A percentile compares a stretch with the other conserved stretches of the same genome.
Conservation (phyloP, 2,113 vertebrate genomes). For the Apus apus region DNA sequence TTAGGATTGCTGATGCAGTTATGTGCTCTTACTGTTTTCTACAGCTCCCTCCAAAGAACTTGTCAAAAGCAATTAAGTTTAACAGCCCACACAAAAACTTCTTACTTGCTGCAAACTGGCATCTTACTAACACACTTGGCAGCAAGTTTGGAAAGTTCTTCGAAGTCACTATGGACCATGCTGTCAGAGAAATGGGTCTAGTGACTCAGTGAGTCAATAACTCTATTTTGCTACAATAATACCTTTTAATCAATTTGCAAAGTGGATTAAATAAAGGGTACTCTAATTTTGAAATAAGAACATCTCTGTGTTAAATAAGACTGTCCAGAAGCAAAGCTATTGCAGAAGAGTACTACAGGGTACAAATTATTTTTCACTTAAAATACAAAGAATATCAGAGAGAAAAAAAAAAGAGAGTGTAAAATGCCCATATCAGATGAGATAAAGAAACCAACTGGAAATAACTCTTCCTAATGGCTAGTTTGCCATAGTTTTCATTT, state of each 20-base stretch:
- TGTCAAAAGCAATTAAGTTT: neutral
- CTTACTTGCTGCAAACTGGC: neutral
- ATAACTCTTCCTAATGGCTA: conserved; percentile 6
- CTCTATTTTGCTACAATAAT: neutral
- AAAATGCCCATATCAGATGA: neutral
- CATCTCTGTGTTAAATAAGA: neutral
- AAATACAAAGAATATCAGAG: conserved; percentile 26
- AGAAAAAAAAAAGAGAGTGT: neutral
- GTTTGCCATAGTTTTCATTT: neutral
- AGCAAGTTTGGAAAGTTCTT: neutral
- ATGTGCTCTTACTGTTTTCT: neutral
- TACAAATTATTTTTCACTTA: conserved; percentile 41
- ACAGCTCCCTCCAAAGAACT: neutral
- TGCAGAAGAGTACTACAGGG: neutral
- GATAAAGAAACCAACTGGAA: conserved; percentile 43
- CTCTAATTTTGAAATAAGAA: neutral
- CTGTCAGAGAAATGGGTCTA: neutral
- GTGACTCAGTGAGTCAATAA: neutral
- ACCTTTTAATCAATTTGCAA: neutral
- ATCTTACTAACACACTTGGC: neutral
- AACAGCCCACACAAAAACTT: neutral
- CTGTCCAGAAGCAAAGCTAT: neutral
- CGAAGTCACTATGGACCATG: neutral
- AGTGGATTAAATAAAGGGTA: neutral
- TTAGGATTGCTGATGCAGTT: neutral